These are phyloP conservation scores for Folsomia candida DNA, from an alignment of 2,888 invertebrate genomes.

Conservation along the genomic window DNA sequence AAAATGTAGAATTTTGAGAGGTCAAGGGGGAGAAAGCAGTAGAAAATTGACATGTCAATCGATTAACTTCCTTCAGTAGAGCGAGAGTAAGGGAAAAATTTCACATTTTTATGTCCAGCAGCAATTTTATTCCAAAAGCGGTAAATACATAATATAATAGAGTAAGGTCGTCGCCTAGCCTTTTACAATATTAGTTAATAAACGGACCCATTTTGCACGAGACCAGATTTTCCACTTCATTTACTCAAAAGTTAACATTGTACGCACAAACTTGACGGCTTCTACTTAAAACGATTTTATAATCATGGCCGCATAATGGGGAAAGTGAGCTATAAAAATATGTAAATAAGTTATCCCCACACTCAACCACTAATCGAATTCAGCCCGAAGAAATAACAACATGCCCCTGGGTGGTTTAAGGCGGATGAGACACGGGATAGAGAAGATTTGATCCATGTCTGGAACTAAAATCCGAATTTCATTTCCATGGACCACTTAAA, in stretches of 20 bases:
- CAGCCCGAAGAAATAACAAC: neutral
- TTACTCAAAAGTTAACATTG: neutral
- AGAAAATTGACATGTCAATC: too few species aligned
- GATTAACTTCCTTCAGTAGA: too few species aligned
- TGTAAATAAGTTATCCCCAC: conserved; percentile 1
- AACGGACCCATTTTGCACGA: too few species aligned
- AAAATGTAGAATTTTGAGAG: too few species aligned
- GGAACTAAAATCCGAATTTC: neutral
- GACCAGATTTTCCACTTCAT: neutral
- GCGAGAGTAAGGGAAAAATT: too few species aligned
- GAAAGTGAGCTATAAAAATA: neutral
- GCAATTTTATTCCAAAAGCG: too few species aligned
- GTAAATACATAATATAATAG: too few species aligned
- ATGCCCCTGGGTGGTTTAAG: neutral
- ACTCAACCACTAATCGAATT: conserved; percentile 4
- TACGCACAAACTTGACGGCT: neutral
- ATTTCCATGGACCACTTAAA: neutral
- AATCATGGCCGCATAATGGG: neutral
- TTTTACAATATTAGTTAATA: too few species aligned
- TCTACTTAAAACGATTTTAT: neutral
- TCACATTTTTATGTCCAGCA: too few species aligned
- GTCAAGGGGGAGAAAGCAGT: too few species aligned
- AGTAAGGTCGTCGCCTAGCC: too few species aligned
- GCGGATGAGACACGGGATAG: neutral
- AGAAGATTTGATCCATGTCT: neutral